Percentiles rank a stretch among this genome's conserved stretches.
These are phyloP conservation scores for Bombus cullumanus DNA, from an alignment of 1,140 invertebrate species.

Conservation along the genomic window DNA sequence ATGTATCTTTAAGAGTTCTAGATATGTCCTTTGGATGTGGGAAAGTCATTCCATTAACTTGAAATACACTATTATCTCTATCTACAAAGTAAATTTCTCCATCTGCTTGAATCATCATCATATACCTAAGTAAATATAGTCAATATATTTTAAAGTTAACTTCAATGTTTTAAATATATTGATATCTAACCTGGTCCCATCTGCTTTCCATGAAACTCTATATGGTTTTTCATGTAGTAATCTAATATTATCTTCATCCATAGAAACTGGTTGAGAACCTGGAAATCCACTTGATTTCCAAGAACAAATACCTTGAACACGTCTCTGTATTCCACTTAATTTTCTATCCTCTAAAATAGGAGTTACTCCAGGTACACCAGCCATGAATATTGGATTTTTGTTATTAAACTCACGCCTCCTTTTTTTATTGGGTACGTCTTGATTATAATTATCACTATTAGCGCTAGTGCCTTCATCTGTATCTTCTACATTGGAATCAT, in stretches of 20 bases:
- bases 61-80: slow-evolving; percentile 97
- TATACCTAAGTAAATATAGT: slow-evolving; percentile 87
- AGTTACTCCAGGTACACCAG: slow-evolving; percentile 89
- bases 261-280: slow-evolving; percentile 98
- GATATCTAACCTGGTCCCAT: slow-evolving; percentile 93
- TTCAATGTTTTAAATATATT: slow-evolving; percentile 3
- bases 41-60: slow-evolving; percentile 92
- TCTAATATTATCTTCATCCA: slow-evolving; percentile 93
- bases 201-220: slow-evolving; percentile 99
- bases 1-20: slow-evolving; percentile 90
- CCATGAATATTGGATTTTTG: slow-evolving; percentile 90
- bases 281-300: slow-evolving; percentile 94
- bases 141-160: neutral
- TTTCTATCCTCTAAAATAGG: slow-evolving; percentile 84
- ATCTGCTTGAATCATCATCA: slow-evolving; percentile 96
- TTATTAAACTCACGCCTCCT: slow-evolving; percentile 80
- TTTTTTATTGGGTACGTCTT: slow-evolving; percentile 67
- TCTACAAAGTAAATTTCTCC: slow-evolving; percentile 97
- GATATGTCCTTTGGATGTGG: slow-evolving; percentile 88
- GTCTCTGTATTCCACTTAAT: slow-evolving; percentile 88
- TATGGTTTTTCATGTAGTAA: slow-evolving; percentile 92
- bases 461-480: slow-evolving; percentile 68
- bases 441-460: slow-evolving; percentile 44
- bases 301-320: slow-evolving; percentile 91
- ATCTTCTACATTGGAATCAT: slow-evolving; percentile 79